Conservation (phyloP, 1,140 invertebrate genomes). For the Panagrolaimus sp. region DNA sequence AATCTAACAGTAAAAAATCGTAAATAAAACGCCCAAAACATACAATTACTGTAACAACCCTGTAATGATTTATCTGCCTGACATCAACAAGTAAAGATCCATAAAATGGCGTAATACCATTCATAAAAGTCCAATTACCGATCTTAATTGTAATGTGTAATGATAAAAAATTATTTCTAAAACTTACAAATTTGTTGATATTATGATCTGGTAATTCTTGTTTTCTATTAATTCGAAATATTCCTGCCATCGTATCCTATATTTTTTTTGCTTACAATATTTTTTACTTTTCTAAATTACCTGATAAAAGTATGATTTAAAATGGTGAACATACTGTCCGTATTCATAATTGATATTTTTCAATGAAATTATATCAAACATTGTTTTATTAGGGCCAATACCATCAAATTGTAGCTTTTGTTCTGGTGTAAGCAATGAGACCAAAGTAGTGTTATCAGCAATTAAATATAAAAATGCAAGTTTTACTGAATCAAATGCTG, state of each 20-base stretch:
- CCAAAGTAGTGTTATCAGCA: neutral
- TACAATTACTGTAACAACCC: slow-evolving; percentile 52
- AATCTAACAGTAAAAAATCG: neutral
- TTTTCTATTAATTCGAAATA: slow-evolving; percentile 44
- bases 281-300: slow-evolving; percentile 22
- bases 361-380: neutral
- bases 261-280: neutral
- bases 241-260: slow-evolving; percentile 37
- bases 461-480: slow-evolving; percentile 8
- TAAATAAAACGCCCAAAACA: slow-evolving; percentile 8
- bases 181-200: slow-evolving; percentile 45
- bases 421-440: neutral
- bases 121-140: slow-evolving; percentile 47
- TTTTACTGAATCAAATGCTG: neutral
- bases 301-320: slow-evolving; percentile 42
- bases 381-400: neutral
- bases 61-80: slow-evolving; percentile 40
- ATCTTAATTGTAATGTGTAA: slow-evolving; percentile 30
- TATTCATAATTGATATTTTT: slow-evolving; percentile 37
- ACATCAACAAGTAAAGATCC: slow-evolving; percentile 43
- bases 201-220: slow-evolving; percentile 36
- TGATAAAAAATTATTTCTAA: neutral
- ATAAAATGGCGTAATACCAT: slow-evolving; percentile 43
- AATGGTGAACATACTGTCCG: slow-evolving; percentile 34
- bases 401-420: neutral